These are phyloP conservation scores for Phengaris arion DNA, from an alignment of 2,888 invertebrate genomes.

Conservation along the genomic window DNA sequence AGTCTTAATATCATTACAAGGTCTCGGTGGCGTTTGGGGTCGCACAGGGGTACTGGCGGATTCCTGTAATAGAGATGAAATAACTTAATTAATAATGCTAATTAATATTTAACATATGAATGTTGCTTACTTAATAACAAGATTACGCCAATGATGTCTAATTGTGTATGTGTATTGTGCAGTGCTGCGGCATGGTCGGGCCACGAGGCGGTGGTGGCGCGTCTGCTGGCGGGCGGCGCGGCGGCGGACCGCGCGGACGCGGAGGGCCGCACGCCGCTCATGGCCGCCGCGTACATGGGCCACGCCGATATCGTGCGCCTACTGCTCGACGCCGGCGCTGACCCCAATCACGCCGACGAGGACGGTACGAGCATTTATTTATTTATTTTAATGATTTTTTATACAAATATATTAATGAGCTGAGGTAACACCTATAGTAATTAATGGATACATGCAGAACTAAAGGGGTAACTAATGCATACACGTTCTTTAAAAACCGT, in stretches of 20 bases:
- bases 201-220: constrained; percentile 89
- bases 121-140: background rate
- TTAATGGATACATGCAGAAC: too few species aligned
- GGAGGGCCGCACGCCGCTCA: constrained; percentile 93
- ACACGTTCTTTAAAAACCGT: too few species aligned
- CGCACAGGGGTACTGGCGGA: too few species aligned
- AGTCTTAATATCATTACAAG: too few species aligned
- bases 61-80: too few species aligned
- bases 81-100: too few species aligned
- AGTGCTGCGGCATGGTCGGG: constrained; percentile 97
- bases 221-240: constrained; percentile 87
- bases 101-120: too few species aligned
- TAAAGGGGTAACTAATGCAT: too few species aligned
- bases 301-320: constrained; percentile 94
- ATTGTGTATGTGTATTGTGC: background rate
- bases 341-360: constrained; percentile 91
- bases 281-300: constrained; percentile 98
- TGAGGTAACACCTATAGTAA: too few species aligned
- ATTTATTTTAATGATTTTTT: too few species aligned
- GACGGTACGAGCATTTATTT: constrained; percentile 74
- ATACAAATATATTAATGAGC: too few species aligned
- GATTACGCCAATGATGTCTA: background rate
- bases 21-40: too few species aligned
- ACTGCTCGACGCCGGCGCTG: constrained; percentile 88
- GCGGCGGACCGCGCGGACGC: constrained; percentile 91